Base-by-base conservation (phyloP, 2,888 invertebrate genomes). In the Napeogenes inachia region DNA sequence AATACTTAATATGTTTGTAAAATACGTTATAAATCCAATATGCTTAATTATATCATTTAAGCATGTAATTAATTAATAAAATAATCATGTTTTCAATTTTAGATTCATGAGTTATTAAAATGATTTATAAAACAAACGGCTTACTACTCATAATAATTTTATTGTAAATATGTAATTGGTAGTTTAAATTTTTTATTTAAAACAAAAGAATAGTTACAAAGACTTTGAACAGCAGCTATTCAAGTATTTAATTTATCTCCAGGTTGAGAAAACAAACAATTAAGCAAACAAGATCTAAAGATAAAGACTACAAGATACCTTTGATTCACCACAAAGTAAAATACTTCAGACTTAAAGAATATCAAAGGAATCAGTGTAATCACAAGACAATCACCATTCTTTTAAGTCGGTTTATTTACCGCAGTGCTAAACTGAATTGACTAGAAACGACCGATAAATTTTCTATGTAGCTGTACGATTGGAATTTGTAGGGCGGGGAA, bases 401-500 rank as follows among this genome's bases (percentile, higher is more conserved):
- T 50, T 50, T 50, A 50, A 50, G 50, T 50, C 50, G 33, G 30
- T 54, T 59, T 59, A 59, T 59, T 59, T 59, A 59, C 59, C 54
- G 45, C 59, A 32, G 33, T 45, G 32, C 32, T 50, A 50, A 50
- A 38, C 8, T 45, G 30, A 57, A 46, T 61, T 54, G 54, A 62
- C 54, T 62, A 21, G 21, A 56, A 60, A 58, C 53, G 58, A 54
- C 46, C 50, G 57, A 57, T 60, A 65, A 60, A 55, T 56, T 61
- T 56, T 60, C 45, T 67, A 68, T 62, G 67, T 62, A 71, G 56
- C 73, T 85, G 85, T 84, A 75, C 61, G 83, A 81, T 88, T 13
- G 81, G 82, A 4, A 75, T 77, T 46, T 78, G 82, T 3, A 84
- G 85, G 10, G 82, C 81, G 55, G 78, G 78, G 3, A 81, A 81